A percentile compares a stretch with the other conserved stretches of the same genome.
These are phyloP conservation scores for Drosophila paranaensis DNA, from an alignment of 2,888 invertebrate species.

Conservation along the genomic window DNA sequence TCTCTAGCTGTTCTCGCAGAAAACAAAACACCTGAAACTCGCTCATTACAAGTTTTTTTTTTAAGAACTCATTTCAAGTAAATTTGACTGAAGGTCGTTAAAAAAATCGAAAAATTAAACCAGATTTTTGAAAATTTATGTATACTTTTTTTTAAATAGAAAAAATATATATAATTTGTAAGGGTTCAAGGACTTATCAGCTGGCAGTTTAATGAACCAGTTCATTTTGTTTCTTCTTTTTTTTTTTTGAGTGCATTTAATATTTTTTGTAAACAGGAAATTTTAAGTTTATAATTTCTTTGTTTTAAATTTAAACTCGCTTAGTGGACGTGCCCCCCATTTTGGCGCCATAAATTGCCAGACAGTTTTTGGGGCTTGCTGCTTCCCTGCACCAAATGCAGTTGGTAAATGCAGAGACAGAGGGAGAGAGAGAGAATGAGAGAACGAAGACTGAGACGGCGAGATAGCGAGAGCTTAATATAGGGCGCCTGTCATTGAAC, in stretches of 20 bases:
- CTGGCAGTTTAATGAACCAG: slow-evolving; percentile 49
- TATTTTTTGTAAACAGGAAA: slow-evolving; percentile 23
- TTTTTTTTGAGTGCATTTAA: slow-evolving; percentile 10
- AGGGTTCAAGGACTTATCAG: slow-evolving; percentile 39
- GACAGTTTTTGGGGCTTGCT: slow-evolving; percentile 45
- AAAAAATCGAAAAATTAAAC: slow-evolving; percentile 21
- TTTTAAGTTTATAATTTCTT: slow-evolving; percentile 39
- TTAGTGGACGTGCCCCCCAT: slow-evolving; percentile 56
- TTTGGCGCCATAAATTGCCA: slow-evolving; percentile 16
- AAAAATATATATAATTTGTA: not conserved
- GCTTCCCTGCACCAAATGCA: slow-evolving; percentile 29
- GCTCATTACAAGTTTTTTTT: slow-evolving; percentile 7
- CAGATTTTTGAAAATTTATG: slow-evolving; percentile 11
- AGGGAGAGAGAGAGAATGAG: slow-evolving; percentile 2
- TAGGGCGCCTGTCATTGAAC: slow-evolving; percentile 60
- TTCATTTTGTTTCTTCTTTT: slow-evolving; percentile 13
- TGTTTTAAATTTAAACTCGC: slow-evolving; percentile 51
- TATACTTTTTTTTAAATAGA: not conserved
- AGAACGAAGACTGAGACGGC: slow-evolving; percentile 3
- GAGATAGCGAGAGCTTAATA: slow-evolving; percentile 23
- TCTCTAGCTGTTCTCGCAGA: too few species aligned
- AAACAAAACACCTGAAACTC: not conserved
- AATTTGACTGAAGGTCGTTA: slow-evolving; percentile 39
- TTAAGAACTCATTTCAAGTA: slow-evolving; percentile 16
- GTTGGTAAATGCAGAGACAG: slow-evolving; percentile 2